A percentile compares a stretch with the other conserved stretches of the same genome.
phyloP scores from a whole-genome alignment of 1,140 invertebrate genomes.

The Calosoma granatense region DNA sequence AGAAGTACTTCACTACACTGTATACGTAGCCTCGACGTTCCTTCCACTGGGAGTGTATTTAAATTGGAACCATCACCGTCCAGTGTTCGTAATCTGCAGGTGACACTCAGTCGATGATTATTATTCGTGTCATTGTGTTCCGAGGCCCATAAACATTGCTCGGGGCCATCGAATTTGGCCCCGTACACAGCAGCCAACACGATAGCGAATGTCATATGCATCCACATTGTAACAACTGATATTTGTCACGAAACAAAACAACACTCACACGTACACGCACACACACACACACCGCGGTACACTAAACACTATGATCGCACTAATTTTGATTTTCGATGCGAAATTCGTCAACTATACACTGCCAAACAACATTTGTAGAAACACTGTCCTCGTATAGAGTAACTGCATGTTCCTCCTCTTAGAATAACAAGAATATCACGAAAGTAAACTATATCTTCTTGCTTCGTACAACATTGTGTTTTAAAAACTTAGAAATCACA shows the following conservation, averaged over 20 bases:
- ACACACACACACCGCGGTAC: conserved; percentile 2
- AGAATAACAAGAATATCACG: no score
- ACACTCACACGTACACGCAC: no score
- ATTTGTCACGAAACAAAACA: no score
- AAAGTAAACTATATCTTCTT: no score
- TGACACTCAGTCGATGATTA: conserved; percentile 35
- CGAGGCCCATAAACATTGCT: conserved; percentile 46
- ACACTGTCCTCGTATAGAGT: neutral
- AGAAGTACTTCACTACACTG: conserved; percentile 67
- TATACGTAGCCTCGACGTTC: conserved; percentile 54
- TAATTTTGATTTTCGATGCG: no score
- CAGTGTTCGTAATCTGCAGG: conserved; percentile 58
- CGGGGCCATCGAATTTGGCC: conserved; percentile 13
- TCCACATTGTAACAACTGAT: neutral
- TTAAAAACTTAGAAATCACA: no score
- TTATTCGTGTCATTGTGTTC: conserved; percentile 48
- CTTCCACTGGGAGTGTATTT: conserved; percentile 54
- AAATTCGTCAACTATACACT: no score
- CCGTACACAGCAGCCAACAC: conserved; percentile 12
- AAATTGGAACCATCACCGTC: conserved; percentile 49
- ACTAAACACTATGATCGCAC: neutral
- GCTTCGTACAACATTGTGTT: no score
- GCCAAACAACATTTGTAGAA: no score
- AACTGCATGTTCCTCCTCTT: no score
- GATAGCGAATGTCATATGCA: conserved; percentile 12